These are phyloP conservation scores for Willisornis vidua DNA, from an alignment of 2,113 vertebrate genomes.

Conservation along the genomic window DNA sequence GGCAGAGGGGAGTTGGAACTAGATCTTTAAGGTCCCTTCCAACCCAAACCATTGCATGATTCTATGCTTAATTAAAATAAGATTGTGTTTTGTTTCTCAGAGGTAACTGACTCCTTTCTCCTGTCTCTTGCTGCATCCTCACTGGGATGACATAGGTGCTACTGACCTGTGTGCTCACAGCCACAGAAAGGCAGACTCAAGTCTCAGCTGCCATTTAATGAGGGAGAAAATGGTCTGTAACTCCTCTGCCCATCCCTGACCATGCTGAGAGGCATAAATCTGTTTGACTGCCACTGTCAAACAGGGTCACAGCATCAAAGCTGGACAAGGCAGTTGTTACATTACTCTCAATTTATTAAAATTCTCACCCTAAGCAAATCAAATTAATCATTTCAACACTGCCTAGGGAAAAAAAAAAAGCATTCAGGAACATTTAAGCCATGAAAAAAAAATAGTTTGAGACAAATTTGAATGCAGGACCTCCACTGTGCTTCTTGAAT, in stretches of 20 bases:
- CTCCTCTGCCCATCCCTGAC: neutral
- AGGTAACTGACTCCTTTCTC: neutral
- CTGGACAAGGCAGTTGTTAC: neutral
- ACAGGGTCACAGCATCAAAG: rapidly evolving
- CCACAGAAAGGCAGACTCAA: neutral
- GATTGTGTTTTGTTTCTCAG: neutral
- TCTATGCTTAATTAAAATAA: neutral
- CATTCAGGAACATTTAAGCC: neutral
- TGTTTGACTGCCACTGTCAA: neutral
- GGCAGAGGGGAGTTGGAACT: neutral
- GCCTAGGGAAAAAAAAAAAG: neutral
- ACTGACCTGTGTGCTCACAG: neutral
- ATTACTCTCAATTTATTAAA: neutral
- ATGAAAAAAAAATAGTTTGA: neutral
- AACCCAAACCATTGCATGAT: neutral
- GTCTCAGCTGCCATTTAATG: neutral
- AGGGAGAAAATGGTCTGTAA: neutral
- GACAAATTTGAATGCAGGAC: neutral
- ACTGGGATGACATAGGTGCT: neutral
- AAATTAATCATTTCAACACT: neutral
- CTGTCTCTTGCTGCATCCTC: neutral
- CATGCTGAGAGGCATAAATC: neutral
- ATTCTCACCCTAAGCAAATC: neutral
- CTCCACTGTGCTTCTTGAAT: neutral
- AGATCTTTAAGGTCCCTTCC: neutral